A percentile compares a stretch with the other conserved stretches of the same genome.
Conservation (phyloP, 2,113 vertebrate genomes). For the Dascyllus trimaculatus region DNA sequence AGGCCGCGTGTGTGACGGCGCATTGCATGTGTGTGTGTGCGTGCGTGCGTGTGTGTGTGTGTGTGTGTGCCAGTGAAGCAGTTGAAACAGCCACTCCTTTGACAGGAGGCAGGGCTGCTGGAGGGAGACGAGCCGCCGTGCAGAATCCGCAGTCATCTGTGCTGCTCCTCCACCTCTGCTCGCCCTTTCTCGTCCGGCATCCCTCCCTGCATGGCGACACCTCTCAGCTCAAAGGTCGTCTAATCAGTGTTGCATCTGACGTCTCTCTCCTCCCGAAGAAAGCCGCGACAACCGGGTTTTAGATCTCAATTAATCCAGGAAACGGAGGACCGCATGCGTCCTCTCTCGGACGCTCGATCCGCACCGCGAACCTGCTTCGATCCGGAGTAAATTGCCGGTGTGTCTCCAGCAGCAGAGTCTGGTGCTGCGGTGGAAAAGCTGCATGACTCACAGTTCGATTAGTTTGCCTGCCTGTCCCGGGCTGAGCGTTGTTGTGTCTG, state of each 20-base stretch:
- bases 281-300: conserved; percentile 3
- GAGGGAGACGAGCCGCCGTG: conserved; percentile 45
- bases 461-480: conserved; percentile 64
- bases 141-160: conserved; percentile 74
- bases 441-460: conserved; percentile 70
- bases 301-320: background rate
- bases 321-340: conserved; percentile 4
- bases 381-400: conserved; percentile 47
- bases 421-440: conserved; percentile 68
- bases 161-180: conserved; percentile 10
- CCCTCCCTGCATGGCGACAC: conserved; percentile 23
- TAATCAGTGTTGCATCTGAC: conserved; percentile 4
- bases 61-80: conserved; percentile 27
- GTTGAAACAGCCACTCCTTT: conserved; percentile 78
- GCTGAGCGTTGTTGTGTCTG: conserved; percentile 15
- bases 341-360: background rate
- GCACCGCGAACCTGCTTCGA: conserved; percentile 6
- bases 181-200: conserved; percentile 25
- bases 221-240: conserved; percentile 18
- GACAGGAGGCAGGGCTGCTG: conserved; percentile 58
- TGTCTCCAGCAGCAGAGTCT: conserved; percentile 18
- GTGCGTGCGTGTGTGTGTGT: conserved; percentile 17
- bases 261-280: background rate
- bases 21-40: conserved; percentile 17
- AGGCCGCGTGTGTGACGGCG: conserved; percentile 17